phyloP scores from a whole-genome alignment of 2,113 vertebrate species.

The Willisornis vidua region DNA sequence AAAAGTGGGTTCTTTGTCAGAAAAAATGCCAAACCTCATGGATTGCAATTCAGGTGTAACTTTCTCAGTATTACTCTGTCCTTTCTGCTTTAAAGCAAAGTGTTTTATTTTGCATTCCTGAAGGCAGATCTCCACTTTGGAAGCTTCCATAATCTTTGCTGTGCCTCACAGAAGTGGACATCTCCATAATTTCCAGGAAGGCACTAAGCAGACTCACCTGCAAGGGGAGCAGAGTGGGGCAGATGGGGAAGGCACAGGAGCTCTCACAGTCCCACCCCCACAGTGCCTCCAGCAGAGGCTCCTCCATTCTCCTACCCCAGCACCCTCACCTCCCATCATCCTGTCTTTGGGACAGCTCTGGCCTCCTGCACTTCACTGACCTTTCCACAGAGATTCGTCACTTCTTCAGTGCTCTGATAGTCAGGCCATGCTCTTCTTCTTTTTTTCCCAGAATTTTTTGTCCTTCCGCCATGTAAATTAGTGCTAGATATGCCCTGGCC shows the following conservation, averaged over 20 bases:
- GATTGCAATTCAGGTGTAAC: neutral
- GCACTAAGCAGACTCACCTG: neutral
- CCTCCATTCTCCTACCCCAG: neutral
- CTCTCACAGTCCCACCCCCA: neutral
- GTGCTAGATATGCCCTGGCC: neutral
- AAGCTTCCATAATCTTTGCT: neutral
- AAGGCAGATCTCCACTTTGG: neutral
- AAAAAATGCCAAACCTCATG: neutral
- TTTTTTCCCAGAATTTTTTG: neutral
- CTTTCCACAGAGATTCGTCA: neutral
- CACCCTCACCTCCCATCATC: rapidly evolving
- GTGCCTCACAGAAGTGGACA: neutral
- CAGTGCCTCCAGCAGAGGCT: neutral
- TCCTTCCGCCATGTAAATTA: neutral
- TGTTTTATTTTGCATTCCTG: neutral
- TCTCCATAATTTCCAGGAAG: neutral
- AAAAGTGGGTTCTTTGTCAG: neutral
- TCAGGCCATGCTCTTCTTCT: neutral
- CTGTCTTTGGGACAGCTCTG: neutral
- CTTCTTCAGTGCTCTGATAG: neutral
- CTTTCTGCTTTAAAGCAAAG: neutral
- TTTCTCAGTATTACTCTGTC: neutral
- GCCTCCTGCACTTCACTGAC: neutral
- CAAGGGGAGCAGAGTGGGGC: rapidly evolving
- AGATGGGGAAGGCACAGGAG: neutral